Evolutionary conservation across 1,140 invertebrate genomes (phyloP), one percentile per base, ranked within the genome.

Genomic region (Goniozus legneri): DNA sequence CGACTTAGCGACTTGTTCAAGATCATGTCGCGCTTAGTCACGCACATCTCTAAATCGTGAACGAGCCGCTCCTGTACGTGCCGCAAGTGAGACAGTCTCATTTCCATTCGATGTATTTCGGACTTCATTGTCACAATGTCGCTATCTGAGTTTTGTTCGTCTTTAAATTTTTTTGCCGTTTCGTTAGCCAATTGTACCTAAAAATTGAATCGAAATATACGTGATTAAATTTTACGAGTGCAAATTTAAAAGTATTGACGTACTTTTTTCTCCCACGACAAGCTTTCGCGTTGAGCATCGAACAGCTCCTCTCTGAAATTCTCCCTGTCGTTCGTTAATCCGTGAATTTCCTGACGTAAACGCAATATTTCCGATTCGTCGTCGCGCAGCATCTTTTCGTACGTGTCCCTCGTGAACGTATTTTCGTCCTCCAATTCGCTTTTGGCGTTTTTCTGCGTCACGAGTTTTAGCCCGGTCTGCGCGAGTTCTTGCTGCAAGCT

Each of bases 71-170:
- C 85, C 49, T 88, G 84, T 0, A 81, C 84, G 45, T 84, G 84
- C 36, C 78, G 81, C 1, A 92, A 67, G 58, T 91, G 84, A 2
- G 63, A 67, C 14, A 75, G 43, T 24, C 70, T 66, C 46, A 86
- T 84, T 71, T 87, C 80, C 89, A 92, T 92, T 56, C 85, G 80
- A 61, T 90, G 88, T 63, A 92, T 91, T 76, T 91, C 89, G 39
- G 75, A 77, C 67, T 82, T 87, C 86, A 92, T 89, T 12, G 73
- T 72, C 7, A 81, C 81, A 36, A 89, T 80, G 65, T 89, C 87
- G 1, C 85, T 84, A 15, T 69, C 77, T n/a, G 75, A 71, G n/a
- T 79, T 78, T 42, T 82, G 79, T 47, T 86, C 85, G 31, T 81
- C 75, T 46, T 83, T 81, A 4, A 87, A 78, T 48, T 78, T 82